Conservation (phyloP, 1,140 invertebrate genomes). For the Gryllus bimaculatus region DNA sequence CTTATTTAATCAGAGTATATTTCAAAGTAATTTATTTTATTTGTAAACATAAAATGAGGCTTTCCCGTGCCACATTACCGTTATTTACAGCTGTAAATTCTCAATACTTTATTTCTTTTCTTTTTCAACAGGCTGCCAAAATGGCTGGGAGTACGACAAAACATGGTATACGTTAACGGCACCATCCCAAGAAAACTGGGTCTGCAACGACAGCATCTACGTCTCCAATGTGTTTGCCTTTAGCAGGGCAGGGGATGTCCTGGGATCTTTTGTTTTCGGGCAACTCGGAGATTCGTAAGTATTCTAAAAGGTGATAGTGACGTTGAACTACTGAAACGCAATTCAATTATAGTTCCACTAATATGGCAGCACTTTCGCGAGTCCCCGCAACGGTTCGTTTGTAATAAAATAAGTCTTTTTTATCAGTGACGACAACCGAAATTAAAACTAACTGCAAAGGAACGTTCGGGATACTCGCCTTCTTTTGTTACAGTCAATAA, state of each 20-base stretch:
- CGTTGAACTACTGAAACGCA: neutral
- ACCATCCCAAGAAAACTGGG: constrained; percentile 41
- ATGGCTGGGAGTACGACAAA: constrained; percentile 43
- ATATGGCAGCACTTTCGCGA: too few species aligned
- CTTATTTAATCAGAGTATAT: too few species aligned
- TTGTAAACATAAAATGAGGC: too few species aligned
- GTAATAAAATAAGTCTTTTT: neutral
- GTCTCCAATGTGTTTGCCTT: constrained; percentile 41
- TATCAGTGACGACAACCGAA: too few species aligned
- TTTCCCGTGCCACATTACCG: too few species aligned
- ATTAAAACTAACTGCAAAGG: too few species aligned
- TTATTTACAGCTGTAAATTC: too few species aligned
- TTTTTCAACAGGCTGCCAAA: constrained; percentile 33
- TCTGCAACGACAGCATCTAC: constrained; percentile 41
- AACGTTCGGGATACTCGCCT: too few species aligned
- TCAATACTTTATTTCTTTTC: neutral
- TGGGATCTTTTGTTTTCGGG: constrained; percentile 42
- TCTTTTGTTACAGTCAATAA: too few species aligned
- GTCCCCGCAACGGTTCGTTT: neutral
- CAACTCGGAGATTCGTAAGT: constrained; percentile 45
- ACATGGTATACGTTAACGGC: constrained; percentile 40
- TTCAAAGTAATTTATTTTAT: too few species aligned
- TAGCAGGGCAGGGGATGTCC: constrained; percentile 39
- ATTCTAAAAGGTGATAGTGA: too few species aligned
- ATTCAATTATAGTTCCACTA: neutral